phyloP scores from a whole-genome alignment of 2,797 vertebrate species.

The Sciurus vulgaris region DNA sequence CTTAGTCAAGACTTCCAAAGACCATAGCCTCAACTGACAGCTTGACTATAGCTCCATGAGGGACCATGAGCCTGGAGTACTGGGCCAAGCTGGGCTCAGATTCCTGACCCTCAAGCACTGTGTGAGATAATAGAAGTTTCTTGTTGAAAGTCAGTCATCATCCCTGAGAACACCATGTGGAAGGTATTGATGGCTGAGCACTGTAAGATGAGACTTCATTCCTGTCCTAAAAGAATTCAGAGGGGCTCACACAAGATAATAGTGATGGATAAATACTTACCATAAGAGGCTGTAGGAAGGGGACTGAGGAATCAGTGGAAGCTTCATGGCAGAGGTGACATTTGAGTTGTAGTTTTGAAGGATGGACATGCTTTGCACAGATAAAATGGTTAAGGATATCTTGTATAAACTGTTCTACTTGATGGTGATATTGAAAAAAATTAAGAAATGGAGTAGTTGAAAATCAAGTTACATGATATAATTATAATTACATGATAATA shows the following conservation, averaged over 20 bases:
- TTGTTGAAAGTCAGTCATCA: neutral
- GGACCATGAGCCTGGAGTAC: neutral
- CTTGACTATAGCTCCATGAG: neutral
- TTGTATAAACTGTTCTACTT: neutral
- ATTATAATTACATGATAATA: neutral
- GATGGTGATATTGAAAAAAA: neutral
- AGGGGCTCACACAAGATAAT: neutral
- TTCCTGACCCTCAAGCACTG: neutral
- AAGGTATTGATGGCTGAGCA: neutral
- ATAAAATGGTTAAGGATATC: neutral
- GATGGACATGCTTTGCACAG: neutral
- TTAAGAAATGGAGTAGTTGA: neutral
- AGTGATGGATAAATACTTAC: neutral
- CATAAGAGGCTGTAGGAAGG: neutral
- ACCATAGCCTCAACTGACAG: rapidly evolving
- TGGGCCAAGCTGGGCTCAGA: neutral
- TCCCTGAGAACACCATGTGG: neutral
- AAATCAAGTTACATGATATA: neutral
- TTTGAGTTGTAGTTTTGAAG: neutral
- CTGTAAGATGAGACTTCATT: neutral
- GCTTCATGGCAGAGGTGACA: neutral
- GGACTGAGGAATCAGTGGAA: rapidly evolving
- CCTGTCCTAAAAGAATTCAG: neutral
- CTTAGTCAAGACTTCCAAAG: neutral
- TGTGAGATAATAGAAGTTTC: neutral